Evolutionary conservation across 2,888 invertebrate species (phyloP), one percentile per base, ranked within the genome.

Genomic region (Clistopyga incitator): DNA sequence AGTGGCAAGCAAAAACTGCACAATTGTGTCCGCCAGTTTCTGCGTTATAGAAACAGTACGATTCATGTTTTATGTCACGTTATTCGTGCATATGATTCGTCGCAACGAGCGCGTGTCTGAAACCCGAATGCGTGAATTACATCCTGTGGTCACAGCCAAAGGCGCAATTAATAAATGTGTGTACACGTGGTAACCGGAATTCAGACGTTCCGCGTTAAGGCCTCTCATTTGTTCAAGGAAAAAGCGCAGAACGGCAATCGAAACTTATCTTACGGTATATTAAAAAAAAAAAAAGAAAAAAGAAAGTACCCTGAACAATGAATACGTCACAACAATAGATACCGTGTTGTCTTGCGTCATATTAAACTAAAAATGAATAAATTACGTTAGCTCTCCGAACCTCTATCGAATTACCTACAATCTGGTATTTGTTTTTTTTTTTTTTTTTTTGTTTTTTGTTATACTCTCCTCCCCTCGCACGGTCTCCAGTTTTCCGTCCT

Each of bases 281-380:
- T 23, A 70, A 68, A 76, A 52, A 61, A 75, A 18, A 81, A 34
- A 84, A 80, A 76, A 68, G 82, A 65, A 52, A 77, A 83, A 20
- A 85, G 68, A 84, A 84, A 82, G 82, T 90, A 90, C 88, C 87
- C 87, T 89, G 87, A 85, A 86, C 64, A 85, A 86, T 68, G 87
- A 89, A 85, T 78, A 76, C 75, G 45, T 88, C 65, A 77, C 47
- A 76, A 75, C 52, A 68, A 38, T 81, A 64, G 75, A 85, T 50
- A 82, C 78, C 68, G 71, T 64, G 64, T 59, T 56, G 23, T 81
- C 65, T 59, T 75, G 68, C 61, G 81, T 75, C 72, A 65, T 50
- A 15, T 75, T 89, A 85, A 87, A 81, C 64, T 86, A 87, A 78
- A 70, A 61, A 87, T 87, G 86, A 90, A 90, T 90, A 89, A 90